Evolutionary conservation across 2,113 vertebrate species (phyloP).

Genomic region (Gulo gulo): DNA sequence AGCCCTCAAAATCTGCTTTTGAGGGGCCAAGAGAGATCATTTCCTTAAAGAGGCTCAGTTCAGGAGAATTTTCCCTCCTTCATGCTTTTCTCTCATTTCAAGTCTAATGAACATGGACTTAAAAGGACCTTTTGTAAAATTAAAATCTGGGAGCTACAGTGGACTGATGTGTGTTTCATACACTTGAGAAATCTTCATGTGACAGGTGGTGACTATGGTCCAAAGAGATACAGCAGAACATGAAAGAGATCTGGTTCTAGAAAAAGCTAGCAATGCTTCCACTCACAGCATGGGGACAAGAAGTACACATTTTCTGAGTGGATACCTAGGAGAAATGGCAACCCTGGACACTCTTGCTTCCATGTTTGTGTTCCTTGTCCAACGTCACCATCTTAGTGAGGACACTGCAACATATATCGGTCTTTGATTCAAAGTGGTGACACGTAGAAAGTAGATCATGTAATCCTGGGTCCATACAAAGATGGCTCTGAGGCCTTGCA

Average conservation of each 20-base stretch:
- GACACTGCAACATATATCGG: background rate
- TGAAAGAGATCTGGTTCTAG: background rate
- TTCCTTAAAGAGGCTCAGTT: background rate
- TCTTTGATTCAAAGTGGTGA: background rate
- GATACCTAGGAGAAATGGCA: background rate
- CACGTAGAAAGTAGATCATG: background rate
- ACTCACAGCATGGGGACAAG: too few relatives aligned
- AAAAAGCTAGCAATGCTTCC: background rate
- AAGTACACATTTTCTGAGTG: background rate
- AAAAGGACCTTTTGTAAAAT: background rate
- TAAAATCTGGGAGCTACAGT: background rate
- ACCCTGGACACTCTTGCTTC: fast-evolving
- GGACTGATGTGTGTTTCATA: background rate
- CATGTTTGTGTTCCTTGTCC: background rate
- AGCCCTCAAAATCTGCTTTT: background rate
- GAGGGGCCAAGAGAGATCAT: background rate
- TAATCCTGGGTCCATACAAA: background rate
- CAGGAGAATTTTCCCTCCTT: background rate
- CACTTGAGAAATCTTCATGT: background rate
- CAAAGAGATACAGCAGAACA: background rate
- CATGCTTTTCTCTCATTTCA: background rate
- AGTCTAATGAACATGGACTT: background rate
- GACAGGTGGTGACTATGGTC: background rate
- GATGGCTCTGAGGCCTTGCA: background rate
- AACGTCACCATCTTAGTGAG: fast-evolving